Evolutionary conservation across 1,140 invertebrate species (phyloP).

Genomic region (Pseudachorutes palmiensis): DNA sequence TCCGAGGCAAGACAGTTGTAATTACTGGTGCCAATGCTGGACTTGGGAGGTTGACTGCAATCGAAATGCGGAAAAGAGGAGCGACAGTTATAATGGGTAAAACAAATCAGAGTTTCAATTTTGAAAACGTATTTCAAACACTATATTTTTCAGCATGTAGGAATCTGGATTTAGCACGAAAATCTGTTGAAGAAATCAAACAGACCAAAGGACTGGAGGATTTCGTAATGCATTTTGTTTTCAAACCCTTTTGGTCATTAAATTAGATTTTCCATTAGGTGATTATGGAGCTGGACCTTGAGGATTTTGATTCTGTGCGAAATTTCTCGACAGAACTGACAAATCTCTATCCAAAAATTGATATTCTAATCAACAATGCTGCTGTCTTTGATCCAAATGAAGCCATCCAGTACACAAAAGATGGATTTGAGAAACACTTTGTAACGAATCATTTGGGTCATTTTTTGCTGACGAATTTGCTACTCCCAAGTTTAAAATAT

Average conservation of each 20-base stretch:
- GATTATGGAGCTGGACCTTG: conserved; percentile 12
- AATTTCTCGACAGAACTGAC: neutral
- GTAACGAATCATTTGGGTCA: conserved; percentile 15
- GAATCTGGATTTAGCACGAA: too few relatives aligned
- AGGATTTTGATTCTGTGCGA: neutral
- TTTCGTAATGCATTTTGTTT: neutral
- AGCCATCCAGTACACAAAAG: neutral
- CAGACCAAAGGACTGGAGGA: neutral
- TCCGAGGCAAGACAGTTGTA: conserved; percentile 49
- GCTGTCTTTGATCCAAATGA: neutral
- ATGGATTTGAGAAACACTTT: conserved; percentile 15
- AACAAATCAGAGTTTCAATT: neutral
- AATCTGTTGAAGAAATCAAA: too few relatives aligned
- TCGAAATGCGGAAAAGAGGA: conserved; percentile 54
- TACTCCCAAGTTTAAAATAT: conserved; percentile 11
- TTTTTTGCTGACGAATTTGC: conserved; percentile 18
- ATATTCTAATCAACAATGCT: conserved; percentile 20
- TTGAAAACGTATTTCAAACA: neutral
- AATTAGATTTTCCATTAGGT: conserved; percentile 23
- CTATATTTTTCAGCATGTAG: neutral
- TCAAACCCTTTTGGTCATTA: conserved; percentile 2
- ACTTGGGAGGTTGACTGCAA: conserved; percentile 51
- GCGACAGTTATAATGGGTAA: conserved; percentile 60
- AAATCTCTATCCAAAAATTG: neutral
- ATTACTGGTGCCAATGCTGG: conserved; percentile 53